These are phyloP conservation scores for Rhynchophorus ferrugineus DNA, from an alignment of 1,140 invertebrate genomes.

Conservation along the genomic window DNA sequence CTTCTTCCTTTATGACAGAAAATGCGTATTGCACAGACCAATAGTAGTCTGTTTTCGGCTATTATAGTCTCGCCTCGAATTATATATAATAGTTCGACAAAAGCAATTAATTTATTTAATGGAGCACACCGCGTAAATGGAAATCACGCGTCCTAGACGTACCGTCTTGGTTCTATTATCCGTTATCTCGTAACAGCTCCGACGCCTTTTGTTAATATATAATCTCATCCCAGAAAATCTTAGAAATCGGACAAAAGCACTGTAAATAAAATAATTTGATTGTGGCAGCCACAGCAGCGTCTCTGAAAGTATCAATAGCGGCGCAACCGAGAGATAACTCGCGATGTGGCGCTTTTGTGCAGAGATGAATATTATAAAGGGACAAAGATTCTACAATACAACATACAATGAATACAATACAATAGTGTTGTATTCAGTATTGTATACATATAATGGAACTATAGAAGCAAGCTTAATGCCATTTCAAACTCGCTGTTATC, in stretches of 20 bases:
- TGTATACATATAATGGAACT: conserved; percentile 43
- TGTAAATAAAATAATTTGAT: conserved; percentile 20
- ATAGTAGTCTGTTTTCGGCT: too few species aligned
- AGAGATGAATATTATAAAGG: conserved; percentile 43
- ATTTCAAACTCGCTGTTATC: conserved; percentile 42
- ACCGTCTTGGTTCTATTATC: too few species aligned
- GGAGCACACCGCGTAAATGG: too few species aligned
- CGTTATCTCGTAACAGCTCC: too few species aligned
- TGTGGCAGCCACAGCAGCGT: conserved; percentile 15
- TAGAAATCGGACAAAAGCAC: conserved; percentile 13
- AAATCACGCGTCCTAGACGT: too few species aligned
- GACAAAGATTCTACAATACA: conserved; percentile 43
- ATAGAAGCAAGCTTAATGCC: conserved; percentile 43
- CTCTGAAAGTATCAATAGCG: conserved; percentile 40
- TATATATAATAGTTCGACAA: too few species aligned
- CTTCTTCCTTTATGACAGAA: too few species aligned
- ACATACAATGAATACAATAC: conserved; percentile 38
- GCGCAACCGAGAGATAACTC: conserved; percentile 36
- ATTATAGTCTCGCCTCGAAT: too few species aligned
- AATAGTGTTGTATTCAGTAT: conserved; percentile 42
- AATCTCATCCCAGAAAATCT: conserved; percentile 16
- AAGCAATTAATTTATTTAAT: too few species aligned
- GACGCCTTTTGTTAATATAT: conserved; percentile 7
- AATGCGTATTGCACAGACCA: too few species aligned
- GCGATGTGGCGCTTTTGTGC: conserved; percentile 40